Evolutionary conservation across 2,888 invertebrate species (phyloP), one percentile per base, ranked within the genome.

Genomic region (Mycogona germanica): DNA sequence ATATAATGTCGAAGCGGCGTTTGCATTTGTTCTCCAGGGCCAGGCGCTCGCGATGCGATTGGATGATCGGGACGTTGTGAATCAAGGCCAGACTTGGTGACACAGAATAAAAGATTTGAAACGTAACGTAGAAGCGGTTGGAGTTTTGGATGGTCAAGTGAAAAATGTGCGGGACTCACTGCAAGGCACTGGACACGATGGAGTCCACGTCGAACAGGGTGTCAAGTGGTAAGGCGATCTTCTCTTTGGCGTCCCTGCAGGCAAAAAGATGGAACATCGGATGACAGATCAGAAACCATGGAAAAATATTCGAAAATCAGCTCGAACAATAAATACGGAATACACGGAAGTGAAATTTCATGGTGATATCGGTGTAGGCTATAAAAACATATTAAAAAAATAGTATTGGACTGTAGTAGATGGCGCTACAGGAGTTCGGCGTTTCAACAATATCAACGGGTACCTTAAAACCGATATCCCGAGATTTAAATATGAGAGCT

Each of bases 141-240:
- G n/a, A n/a, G n/a, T n/a, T n/a, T n/a, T n/a, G n/a, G n/a, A n/a
- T n/a, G n/a, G n/a, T n/a, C n/a, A n/a, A n/a, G n/a, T n/a, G n/a
- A n/a, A n/a, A n/a, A n/a, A n/a, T n/a, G n/a, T n/a, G n/a, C n/a
- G n/a, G n/a, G n/a, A 32, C 45, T 42, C 49, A 56, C 56, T 56
- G 56, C 21, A 56, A 28, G n/a, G 56, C 56, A 38, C 56, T 56
- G 12, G 56, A 45, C 17, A 56, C 53, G 25, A 56, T 56, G 19
- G 56, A 46, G 35, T 56, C 44, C 19, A 50, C 47, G 30, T 56
- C 56, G 28, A 55, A 56, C n/a, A 56, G 40, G 12, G 56, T 56
- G 21, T 56, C 56, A 26, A 56, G n/a, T 1, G 56, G 56, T 23
- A 56, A 44, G 7, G 56, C 52, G 9, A 56, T 56, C 28, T 56